phyloP scores from a whole-genome alignment of 2,113 vertebrate species.

The Cebus imitator region DNA sequence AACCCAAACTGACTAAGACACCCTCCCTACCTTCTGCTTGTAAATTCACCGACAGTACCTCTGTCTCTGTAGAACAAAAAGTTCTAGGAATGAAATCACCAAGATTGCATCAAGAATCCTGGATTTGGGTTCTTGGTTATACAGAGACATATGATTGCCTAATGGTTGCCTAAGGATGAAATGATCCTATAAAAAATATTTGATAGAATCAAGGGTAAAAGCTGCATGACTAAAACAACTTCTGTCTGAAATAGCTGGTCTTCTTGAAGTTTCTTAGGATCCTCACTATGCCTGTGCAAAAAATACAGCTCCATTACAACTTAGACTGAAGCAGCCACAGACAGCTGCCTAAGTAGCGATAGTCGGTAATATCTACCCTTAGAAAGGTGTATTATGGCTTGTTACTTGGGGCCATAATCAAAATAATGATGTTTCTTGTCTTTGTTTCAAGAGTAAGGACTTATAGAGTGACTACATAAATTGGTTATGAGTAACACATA shows the following conservation, averaged over 20 bases:
- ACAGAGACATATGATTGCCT: not conserved
- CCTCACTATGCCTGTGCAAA: not conserved
- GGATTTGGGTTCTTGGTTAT: not conserved
- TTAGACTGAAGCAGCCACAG: not conserved
- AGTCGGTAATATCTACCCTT: not conserved
- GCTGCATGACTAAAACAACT: not conserved
- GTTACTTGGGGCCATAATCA: not conserved
- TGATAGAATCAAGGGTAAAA: not conserved
- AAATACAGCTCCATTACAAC: not conserved
- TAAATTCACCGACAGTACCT: not conserved
- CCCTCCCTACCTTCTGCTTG: not conserved
- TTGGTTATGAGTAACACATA: too few species aligned
- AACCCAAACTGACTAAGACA: not conserved
- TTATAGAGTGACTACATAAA: too few species aligned
- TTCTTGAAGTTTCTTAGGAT: not conserved
- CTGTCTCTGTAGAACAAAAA: not conserved
- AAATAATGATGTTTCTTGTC: not conserved
- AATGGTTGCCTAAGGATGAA: not conserved
- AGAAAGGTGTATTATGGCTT: not conserved
- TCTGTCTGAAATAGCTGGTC: not conserved
- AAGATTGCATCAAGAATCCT: not conserved
- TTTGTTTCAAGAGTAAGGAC: not conserved
- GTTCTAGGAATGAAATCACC: not conserved
- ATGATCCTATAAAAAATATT: not conserved
- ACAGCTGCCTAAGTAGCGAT: not conserved